Evolutionary conservation across 2,888 invertebrate species (phyloP).

Genomic region (Cheilosia variabilis): DNA sequence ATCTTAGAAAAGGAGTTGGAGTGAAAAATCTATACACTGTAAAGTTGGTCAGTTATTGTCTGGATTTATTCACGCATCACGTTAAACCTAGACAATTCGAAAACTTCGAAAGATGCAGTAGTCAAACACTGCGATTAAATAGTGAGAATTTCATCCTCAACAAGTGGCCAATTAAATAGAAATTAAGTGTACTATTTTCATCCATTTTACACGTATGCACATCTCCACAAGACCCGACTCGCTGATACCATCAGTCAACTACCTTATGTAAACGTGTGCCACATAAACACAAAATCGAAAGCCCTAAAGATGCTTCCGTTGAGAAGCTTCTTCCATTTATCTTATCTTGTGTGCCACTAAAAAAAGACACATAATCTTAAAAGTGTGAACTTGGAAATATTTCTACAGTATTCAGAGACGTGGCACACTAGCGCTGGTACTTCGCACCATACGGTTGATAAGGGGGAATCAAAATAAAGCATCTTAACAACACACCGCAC

Average conservation of each 20-base stretch:
- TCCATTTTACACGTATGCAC: too few species aligned
- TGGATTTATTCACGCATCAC: too few species aligned
- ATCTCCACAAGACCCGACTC: neutral
- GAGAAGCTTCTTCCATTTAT: conserved; percentile 17
- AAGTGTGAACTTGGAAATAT: conserved; percentile 49
- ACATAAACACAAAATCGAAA: neutral
- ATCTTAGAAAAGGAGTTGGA: too few species aligned
- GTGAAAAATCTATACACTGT: too few species aligned
- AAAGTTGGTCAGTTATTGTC: too few species aligned
- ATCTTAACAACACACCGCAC: conserved; percentile 26
- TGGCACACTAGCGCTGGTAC: conserved; percentile 26
- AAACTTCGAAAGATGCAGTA: too few species aligned
- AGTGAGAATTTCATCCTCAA: too few species aligned
- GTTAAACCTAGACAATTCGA: too few species aligned
- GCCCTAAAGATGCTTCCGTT: conserved; percentile 12
- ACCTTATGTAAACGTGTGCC: conserved; percentile 21
- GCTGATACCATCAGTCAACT: conserved; percentile 6
- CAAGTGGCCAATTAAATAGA: too few species aligned
- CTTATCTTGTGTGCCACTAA: conserved; percentile 26
- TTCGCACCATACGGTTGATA: conserved; percentile 35
- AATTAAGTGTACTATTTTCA: too few species aligned
- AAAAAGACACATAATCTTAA: conserved; percentile 25
- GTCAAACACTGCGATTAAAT: too few species aligned
- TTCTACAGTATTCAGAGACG: conserved; percentile 27
- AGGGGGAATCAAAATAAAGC: conserved; percentile 53